Evolutionary conservation across 2,888 invertebrate genomes (phyloP), one percentile per base, ranked within the genome.

Genomic region (Tetranychus piercei): DNA sequence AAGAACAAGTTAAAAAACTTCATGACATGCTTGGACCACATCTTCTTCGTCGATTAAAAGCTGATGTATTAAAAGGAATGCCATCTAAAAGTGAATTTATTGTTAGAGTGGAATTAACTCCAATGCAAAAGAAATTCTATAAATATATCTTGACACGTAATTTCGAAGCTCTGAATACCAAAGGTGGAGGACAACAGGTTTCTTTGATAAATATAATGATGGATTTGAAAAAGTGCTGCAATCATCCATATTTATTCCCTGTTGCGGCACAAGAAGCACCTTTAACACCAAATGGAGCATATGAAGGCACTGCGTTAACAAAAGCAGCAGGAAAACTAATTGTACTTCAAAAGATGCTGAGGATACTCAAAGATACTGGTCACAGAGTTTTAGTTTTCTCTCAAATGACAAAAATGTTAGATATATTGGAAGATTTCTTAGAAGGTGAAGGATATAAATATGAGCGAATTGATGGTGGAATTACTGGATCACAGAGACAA

Each of bases 151-250:
- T 99, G 80, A 99, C 99, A 0, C 87, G 95, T 79, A 99, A 99
- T 83, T 99, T 92, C 80, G 97, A 97, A 82, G 99, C 97, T 44
- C 84, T 99, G 76, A 97, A 97, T 84, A 90, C 94, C 0, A 94
- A 91, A 84, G 91, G 92, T 75, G 96, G 95, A 74, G 92, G 92
- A 1, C 92, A 92, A 79, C 88, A 91, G 77, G 94, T 96, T 72
- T 97, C 97, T 0, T 84, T 99, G 75, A 87, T 99, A 72, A 99
- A 99, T 82, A 94, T 99, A 69, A 96, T 99, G 92, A 99, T 99
- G 99, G 99, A 99, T 82, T 85, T 99, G 82, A 99, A 99, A 83
- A 99, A 99, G 82, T 99, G 99, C 82, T 99, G 97, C 82, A 99
- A 99, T 82, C 99, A 99, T 84, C 99, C 99, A 0, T 99, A 97